Base-by-base conservation (phyloP, 2,888 invertebrate species). In the Tineola bisselliella region DNA sequence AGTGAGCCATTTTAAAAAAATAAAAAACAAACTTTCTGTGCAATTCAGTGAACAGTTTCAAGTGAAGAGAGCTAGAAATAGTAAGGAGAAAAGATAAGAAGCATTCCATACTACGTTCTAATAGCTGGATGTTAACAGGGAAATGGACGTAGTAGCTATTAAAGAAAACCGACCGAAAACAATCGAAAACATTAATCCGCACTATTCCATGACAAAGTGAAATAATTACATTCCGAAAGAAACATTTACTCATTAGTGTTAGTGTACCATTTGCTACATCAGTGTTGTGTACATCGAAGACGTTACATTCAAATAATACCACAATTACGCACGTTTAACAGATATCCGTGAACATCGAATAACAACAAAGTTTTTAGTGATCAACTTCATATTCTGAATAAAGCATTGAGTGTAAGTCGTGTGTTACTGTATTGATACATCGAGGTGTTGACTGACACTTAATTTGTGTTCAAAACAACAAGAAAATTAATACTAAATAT, bases 1-100 rank as follows among this genome's bases (percentile, higher is more conserved):
- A 84, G 87, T 87, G 87, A 87, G 87, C 87, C 87, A 87, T 87
- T 86, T 87, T 86, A 84, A 82, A n/a, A n/a, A n/a, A n/a, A n/a
- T n/a, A n/a, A n/a, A n/a, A 78, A 84, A 74, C 18, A 81, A 84
- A 82, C 75, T 72, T 81, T 78, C 79, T 81, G 87, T 87, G 87
- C 87, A 83, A 75, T 77, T 79, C 77, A 79, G 86, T 87, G 84
- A 86, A 81, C 25, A 83, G 76, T 79, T 79, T 79, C 72, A 78
- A 77, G 84, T 86, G 84, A 82, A 81, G 73, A 87, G 73, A 76
- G 74, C 80, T 82, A 84, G 78, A 81, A 78, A 82, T 72, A 84
- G 81, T 79, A 74, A 84, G 78, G 78, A 86, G 82, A 81, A 79
- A 59, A 78, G 61, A 61, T 61, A 63, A 61, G 76, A 87, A 87